Percentiles rank a stretch among this genome's conserved stretches.
Evolutionary conservation across 2,797 vertebrate species (phyloP).

Genomic region (Neostethus bicornis): DNA sequence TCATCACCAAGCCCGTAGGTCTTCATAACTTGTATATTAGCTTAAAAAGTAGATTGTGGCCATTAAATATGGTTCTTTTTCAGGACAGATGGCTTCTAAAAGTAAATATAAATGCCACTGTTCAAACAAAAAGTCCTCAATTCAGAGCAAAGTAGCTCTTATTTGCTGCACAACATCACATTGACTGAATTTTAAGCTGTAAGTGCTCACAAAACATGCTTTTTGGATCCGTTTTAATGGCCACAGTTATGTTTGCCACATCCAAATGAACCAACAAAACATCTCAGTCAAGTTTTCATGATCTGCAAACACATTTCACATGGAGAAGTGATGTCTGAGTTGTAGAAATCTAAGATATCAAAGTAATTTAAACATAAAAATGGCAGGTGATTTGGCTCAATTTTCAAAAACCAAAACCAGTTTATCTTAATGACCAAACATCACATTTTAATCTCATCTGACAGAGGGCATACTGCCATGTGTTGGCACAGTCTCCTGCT

Average conservation of each 20-base stretch:
- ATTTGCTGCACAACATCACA: constrained; percentile 13
- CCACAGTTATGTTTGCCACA: neutral
- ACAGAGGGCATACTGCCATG: no score
- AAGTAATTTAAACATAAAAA: no score
- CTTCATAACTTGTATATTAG: constrained; percentile 17
- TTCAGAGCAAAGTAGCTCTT: constrained; percentile 22
- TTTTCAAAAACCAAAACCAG: no score
- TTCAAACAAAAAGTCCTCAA: constrained; percentile 38
- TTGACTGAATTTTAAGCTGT: constrained; percentile 8
- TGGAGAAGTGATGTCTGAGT: neutral
- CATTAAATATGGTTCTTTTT: constrained; percentile 42
- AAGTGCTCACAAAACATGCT: constrained; percentile 2
- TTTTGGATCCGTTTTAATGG: neutral
- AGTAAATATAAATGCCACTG: constrained; percentile 38
- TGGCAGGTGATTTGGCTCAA: no score
- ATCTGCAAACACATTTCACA: neutral
- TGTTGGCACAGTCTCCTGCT: no score
- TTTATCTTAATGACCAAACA: no score
- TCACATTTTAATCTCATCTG: no score
- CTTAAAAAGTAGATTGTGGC: constrained; percentile 17
- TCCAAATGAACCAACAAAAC: neutral
- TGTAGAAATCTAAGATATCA: neutral
- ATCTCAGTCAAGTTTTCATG: neutral
- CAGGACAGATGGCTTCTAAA: constrained; percentile 45
- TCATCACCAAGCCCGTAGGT: constrained; percentile 28